Evolutionary conservation across 2,797 vertebrate genomes (phyloP).

Genomic region (Rachycentron canadum): DNA sequence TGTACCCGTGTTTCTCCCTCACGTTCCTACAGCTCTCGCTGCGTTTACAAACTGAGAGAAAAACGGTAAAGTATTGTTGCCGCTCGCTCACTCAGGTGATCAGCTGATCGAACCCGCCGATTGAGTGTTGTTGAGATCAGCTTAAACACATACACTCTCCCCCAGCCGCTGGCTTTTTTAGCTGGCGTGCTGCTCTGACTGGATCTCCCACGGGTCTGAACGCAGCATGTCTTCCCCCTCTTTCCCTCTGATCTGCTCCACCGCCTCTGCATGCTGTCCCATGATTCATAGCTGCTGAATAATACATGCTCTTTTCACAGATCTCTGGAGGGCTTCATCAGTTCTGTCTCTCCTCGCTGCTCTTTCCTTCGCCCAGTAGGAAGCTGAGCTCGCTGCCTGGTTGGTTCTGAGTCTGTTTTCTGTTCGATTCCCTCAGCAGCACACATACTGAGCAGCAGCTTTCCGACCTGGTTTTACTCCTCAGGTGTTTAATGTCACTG

Average conservation of each 20-base stretch:
- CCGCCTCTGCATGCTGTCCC: conserved; percentile 62
- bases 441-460: neutral
- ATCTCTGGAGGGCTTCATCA: conserved; percentile 69
- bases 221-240: conserved; percentile 38
- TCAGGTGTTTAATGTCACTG: neutral
- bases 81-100: no score
- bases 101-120: neutral
- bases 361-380: conserved; percentile 47
- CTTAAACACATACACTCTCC: conserved; percentile 18
- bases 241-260: conserved; percentile 51
- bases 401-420: conserved; percentile 1
- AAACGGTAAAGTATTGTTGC: no score
- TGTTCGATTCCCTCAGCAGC: neutral
- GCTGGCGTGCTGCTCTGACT: neutral
- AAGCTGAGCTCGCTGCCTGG: conserved; percentile 14
- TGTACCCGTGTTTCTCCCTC: neutral
- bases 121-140: conserved; percentile 9
- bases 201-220: conserved; percentile 42
- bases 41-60: no score
- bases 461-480: neutral
- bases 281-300: conserved; percentile 80
- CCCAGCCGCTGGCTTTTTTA: conserved; percentile 14
- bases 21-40: no score
- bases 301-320: conserved; percentile 70
- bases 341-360: conserved; percentile 25